Percentiles rank a stretch among this genome's conserved stretches.
phyloP scores from a whole-genome alignment of 1,140 invertebrate species.

The Homalodisca vitripennis region DNA sequence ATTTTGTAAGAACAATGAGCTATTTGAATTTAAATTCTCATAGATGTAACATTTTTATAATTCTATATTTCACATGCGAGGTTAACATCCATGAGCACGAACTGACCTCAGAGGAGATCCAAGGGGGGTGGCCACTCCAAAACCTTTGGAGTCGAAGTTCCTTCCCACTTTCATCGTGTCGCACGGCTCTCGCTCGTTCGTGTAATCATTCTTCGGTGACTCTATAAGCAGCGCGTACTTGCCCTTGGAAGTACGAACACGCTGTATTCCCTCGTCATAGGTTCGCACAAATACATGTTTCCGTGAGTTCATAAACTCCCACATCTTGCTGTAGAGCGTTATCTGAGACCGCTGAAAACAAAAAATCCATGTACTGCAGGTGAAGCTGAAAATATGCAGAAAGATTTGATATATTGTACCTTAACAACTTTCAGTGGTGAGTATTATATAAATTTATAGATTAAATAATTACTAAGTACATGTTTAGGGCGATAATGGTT shows the following conservation, averaged over 20 bases:
- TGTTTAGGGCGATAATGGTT: no score
- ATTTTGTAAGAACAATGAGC: no score
- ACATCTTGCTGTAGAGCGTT: slow-evolving; percentile 89
- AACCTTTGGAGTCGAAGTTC: slow-evolving; percentile 91
- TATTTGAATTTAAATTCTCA: no score
- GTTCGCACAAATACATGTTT: slow-evolving; percentile 79
- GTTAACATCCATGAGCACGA: no score
- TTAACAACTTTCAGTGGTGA: no score
- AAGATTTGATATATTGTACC: no score
- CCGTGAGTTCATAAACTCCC: slow-evolving; percentile 89
- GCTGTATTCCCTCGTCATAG: slow-evolving; percentile 81
- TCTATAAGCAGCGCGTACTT: slow-evolving; percentile 95
- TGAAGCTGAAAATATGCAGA: no score
- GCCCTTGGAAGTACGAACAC: slow-evolving; percentile 79
- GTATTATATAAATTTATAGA: no score
- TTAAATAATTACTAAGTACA: no score
- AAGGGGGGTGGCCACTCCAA: slow-evolving; percentile 88
- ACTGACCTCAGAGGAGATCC: slow-evolving; percentile 88
- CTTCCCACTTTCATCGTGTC: slow-evolving; percentile 94
- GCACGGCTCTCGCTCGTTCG: slow-evolving; percentile 89
- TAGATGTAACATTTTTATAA: no score
- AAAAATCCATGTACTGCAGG: background rate
- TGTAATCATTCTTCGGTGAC: slow-evolving; percentile 93
- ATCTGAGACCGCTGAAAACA: slow-evolving; percentile 80
- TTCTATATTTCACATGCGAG: no score